phyloP scores from a whole-genome alignment of 2,113 vertebrate genomes.

The Dendropsophus ebraccatus region DNA sequence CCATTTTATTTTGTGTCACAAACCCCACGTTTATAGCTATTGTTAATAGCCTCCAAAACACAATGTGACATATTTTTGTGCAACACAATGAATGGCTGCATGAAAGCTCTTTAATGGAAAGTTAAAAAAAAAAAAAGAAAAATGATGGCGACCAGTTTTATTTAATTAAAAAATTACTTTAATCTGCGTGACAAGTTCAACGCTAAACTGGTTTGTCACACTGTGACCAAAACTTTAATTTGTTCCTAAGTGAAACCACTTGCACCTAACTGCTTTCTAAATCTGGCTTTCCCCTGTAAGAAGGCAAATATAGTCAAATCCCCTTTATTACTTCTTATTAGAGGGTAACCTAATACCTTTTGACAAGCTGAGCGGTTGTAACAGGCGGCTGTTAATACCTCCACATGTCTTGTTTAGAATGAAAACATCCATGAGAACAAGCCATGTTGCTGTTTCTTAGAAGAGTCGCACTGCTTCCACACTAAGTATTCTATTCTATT shows the following conservation, averaged over 20 bases:
- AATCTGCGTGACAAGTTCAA: neutral
- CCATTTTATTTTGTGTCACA: constrained; percentile 43
- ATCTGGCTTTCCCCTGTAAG: constrained; percentile 60
- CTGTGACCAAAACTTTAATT: constrained; percentile 49
- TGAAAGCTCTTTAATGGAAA: constrained; percentile 9
- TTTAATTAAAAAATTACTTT: constrained; percentile 34
- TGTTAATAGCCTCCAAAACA: constrained; percentile 48
- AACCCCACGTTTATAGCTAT: constrained; percentile 15
- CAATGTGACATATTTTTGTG: constrained; percentile 40
- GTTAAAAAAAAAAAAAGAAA: constrained; percentile 3
- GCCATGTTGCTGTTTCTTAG: constrained; percentile 71
- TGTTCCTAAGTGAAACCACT: constrained; percentile 61
- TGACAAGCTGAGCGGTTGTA: constrained; percentile 81
- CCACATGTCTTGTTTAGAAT: constrained; percentile 71
- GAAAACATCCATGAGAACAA: constrained; percentile 75
- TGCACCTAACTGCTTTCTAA: constrained; percentile 61
- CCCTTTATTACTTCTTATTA: constrained; percentile 85
- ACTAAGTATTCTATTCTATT: constrained; percentile 76
- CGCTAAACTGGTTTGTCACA: constrained; percentile 45
- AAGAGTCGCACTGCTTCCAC: constrained; percentile 78
- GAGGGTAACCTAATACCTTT: constrained; percentile 79
- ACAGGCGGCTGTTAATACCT: constrained; percentile 75
- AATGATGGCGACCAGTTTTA: constrained; percentile 13
- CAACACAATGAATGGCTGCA: neutral
- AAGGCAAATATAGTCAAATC: constrained; percentile 69